A percentile compares a stretch with the other conserved stretches of the same genome.
phyloP scores from a whole-genome alignment of 2,888 invertebrate species.

The Mimachlamys varia region DNA sequence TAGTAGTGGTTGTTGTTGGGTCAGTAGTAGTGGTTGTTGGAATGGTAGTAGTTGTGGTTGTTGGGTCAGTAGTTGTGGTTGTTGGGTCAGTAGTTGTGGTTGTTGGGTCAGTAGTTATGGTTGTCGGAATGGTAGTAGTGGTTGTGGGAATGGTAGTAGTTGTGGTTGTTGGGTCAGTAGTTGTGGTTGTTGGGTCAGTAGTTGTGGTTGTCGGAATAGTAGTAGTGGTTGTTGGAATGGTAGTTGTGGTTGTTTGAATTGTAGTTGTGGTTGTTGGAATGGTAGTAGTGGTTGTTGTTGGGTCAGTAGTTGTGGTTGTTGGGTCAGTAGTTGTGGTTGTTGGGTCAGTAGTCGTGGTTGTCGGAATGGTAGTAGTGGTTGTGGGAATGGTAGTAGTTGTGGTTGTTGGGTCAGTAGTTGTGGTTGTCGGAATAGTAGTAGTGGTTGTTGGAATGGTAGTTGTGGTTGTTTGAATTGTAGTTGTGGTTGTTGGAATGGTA shows the following conservation, averaged over 20 bases:
- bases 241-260: neutral
- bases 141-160: neutral
- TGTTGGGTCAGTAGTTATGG: neutral
- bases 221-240: neutral
- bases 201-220: neutral
- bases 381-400: neutral
- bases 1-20: neutral
- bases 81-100: neutral
- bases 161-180: neutral
- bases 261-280: constrained; percentile 6
- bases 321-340: neutral
- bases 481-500: constrained; percentile 8
- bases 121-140: neutral
- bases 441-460: neutral
- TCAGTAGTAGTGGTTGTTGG: neutral
- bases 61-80: neutral
- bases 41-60: neutral
- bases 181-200: neutral
- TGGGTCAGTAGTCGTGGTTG: neutral
- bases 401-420: neutral
- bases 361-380: neutral
- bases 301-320: neutral
- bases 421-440: neutral
- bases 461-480: neutral
- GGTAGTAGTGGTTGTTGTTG: constrained; percentile 15